Conservation (phyloP, 35 echinoderm and acorn worm genomes). For the Ptychodera flava region DNA sequence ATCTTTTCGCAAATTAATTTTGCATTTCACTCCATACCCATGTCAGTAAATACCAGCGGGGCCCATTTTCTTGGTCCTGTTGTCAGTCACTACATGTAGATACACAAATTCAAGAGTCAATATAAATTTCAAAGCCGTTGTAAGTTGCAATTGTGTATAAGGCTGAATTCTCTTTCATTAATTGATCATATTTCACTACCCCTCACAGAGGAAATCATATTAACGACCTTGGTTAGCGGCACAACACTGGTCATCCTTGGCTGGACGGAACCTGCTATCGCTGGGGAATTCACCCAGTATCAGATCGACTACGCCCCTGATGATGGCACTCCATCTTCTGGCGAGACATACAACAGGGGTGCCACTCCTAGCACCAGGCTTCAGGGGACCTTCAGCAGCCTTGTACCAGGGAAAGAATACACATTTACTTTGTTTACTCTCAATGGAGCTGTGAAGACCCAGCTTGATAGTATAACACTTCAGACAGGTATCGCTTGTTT, state of each 20-base stretch:
- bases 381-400: background rate
- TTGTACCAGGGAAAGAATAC: background rate
- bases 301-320: background rate
- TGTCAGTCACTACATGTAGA: too few species aligned
- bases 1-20: too few species aligned
- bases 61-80: too few species aligned
- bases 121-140: too few species aligned
- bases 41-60: too few species aligned
- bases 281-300: background rate
- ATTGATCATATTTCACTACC: too few species aligned
- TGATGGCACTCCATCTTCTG: conserved; percentile 25
- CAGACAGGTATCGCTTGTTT: background rate
- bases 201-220: background rate
- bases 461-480: background rate
- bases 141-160: too few species aligned
- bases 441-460: background rate
- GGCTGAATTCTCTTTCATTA: too few species aligned
- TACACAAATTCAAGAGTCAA: too few species aligned
- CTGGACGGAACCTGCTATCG: background rate
- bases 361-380: background rate
- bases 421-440: background rate
- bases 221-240: background rate
- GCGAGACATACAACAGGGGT: background rate
- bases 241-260: background rate
- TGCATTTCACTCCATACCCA: too few species aligned